Conservation (phyloP, 2,888 invertebrate genomes). For the Chymomyza caudatula region DNA sequence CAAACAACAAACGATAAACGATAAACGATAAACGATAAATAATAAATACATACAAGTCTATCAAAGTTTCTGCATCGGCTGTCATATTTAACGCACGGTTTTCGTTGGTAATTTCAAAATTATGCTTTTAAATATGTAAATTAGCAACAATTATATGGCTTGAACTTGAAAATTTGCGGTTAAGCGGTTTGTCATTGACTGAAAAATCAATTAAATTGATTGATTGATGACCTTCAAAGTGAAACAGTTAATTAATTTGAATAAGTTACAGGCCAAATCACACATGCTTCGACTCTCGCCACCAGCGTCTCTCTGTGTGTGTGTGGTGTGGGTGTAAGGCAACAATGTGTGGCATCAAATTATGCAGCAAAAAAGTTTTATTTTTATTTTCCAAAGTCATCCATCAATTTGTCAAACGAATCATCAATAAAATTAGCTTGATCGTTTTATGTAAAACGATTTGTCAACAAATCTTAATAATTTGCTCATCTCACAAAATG, state of each 20-base stretch:
- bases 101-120: background rate
- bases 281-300: background rate
- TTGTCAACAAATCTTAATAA: background rate
- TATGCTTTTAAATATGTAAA: background rate
- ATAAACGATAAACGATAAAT: background rate
- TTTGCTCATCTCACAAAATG: background rate
- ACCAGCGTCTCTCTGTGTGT: background rate
- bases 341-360: background rate
- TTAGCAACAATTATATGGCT: background rate
- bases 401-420: constrained; percentile 44
- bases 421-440: background rate
- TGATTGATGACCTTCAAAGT: constrained; percentile 20
- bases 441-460: background rate
- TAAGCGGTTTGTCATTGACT: constrained; percentile 10
- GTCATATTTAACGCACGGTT: background rate
- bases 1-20: constrained; percentile 1
- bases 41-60: constrained; percentile 47
- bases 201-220: constrained; percentile 11
- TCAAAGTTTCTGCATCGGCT: constrained; percentile 3
- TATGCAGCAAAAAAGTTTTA: constrained; percentile 8
- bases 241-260: constrained; percentile 23
- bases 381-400: constrained; percentile 39
- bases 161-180: constrained; percentile 3
- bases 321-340: background rate
- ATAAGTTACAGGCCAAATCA: constrained; percentile 7